Evolutionary conservation across 2,113 vertebrate species (phyloP), one percentile per base, ranked within the genome.

Genomic region (Cephalopholis sonnerati): DNA sequence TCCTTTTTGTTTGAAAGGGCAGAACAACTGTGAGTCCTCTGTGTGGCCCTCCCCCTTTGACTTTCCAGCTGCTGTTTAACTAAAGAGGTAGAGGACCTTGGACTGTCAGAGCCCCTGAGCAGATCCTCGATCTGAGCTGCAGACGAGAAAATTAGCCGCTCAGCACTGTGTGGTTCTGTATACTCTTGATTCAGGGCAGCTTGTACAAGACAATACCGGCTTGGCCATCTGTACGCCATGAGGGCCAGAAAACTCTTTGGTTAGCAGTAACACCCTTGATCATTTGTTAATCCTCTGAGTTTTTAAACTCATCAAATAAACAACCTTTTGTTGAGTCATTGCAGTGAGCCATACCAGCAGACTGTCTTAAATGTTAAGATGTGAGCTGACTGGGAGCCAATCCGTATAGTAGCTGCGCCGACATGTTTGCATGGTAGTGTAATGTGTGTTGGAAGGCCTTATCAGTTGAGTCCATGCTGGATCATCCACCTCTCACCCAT

Each of bases 61-160:
- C 51, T 58, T 48, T 79, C 69, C 65, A 73, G 87, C 86, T 87
- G 90, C 89, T 95, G 93, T 94, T 93, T 93, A 93, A 93, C 92
- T 90, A 92, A 89, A 79, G 83, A 73, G 77, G 79, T 73, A 53
- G 88, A 89, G 85, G 90, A 94, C 93, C 93, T 94, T 94, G 91
- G 88, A 92, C 93, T 83, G 82, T 90, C 74, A 59, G 58, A 81
- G 74, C 50, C 77, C 68, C 58, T 72, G 61, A 50, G 62, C 74
- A 32, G 68, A 48, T 53, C 48, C 74, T 25, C 48, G 59, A 25
- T n/a, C 68, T 53, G 55, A 78, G 79, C 55, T 64, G 48, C 66
- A 59, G 54, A 70, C 24, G 16, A 15, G 36, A 61, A 59, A n/a
- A 67, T 55, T 41, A 2, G 68, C 46, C 57, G 63, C 72, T 77